Evolutionary conservation across 35 echinoderm and acorn worm species (phyloP).

Genomic region (Apostichopus parvimensis): DNA sequence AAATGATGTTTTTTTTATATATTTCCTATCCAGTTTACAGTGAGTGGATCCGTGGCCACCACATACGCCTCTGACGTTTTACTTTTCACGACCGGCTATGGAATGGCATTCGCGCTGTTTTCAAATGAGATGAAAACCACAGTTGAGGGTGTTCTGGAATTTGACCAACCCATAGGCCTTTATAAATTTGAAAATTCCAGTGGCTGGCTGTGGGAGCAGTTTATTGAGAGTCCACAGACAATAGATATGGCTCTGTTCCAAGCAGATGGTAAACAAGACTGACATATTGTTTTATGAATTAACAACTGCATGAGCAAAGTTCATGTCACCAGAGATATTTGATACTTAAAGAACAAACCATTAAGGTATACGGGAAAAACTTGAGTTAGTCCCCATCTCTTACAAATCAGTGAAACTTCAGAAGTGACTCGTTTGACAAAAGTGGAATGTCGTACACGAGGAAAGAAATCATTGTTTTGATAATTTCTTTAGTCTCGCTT

Average conservation of each 20-base stretch:
- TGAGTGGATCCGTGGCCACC: slow-evolving; percentile 14
- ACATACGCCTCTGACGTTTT: slow-evolving; percentile 30
- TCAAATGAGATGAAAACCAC: slow-evolving; percentile 29
- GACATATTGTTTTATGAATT: too few relatives aligned
- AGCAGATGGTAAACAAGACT: slow-evolving; percentile 11
- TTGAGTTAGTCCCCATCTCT: too few relatives aligned
- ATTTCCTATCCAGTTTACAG: slow-evolving; percentile 7
- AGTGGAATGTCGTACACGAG: too few relatives aligned
- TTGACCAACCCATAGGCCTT: slow-evolving; percentile 30
- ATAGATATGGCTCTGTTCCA: slow-evolving; percentile 22
- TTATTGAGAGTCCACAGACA: slow-evolving; percentile 23
- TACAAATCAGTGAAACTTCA: too few relatives aligned
- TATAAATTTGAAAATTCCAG: background rate
- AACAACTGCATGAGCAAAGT: too few relatives aligned
- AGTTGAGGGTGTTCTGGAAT: background rate
- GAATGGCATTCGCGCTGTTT: background rate
- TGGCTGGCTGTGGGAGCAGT: slow-evolving; percentile 32
- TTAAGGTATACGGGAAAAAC: too few relatives aligned
- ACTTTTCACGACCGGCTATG: background rate
- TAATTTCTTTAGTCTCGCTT: background rate
- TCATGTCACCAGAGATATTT: too few relatives aligned
- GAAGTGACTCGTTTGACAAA: too few relatives aligned
- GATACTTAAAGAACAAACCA: too few relatives aligned
- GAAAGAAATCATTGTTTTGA: too few relatives aligned
- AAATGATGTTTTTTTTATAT: background rate